These are phyloP conservation scores for Andricus quercusramuli DNA, from an alignment of 2,888 invertebrate genomes.

Conservation along the genomic window DNA sequence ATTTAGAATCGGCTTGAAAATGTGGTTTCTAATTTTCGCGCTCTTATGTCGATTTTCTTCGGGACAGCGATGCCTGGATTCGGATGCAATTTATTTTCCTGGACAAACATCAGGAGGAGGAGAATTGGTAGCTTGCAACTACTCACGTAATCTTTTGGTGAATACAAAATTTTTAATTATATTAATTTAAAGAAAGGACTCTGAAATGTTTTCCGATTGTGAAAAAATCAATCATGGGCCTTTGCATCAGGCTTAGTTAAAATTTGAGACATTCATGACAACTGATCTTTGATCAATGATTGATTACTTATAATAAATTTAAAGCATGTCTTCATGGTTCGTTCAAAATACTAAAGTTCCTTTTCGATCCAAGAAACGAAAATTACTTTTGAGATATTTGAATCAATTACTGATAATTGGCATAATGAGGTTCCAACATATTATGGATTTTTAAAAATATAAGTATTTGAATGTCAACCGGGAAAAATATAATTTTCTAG, in stretches of 20 bases:
- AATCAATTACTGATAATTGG: no score
- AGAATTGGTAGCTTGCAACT: neutral
- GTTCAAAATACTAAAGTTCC: no score
- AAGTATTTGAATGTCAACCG: no score
- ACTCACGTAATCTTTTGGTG: neutral
- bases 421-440: no score
- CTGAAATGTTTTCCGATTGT: neutral
- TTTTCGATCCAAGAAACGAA: no score
- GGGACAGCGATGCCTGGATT: constrained; percentile 37
- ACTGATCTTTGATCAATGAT: no score
- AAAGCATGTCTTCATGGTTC: no score
- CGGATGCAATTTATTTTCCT: constrained; percentile 59
- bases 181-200: neutral
- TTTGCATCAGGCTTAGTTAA: neutral
- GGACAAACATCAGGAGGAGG: constrained; percentile 43
- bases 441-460: no score
- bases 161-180: neutral
- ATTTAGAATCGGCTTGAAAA: constrained; percentile 7
- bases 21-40: constrained; percentile 30
- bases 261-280: constrained; percentile 4
- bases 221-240: neutral
- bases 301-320: no score
- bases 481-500: no score
- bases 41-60: neutral
- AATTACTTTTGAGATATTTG: no score